Conservation (phyloP, 35 echinoderm and acorn worm genomes). For the Amphiura filiformis region DNA sequence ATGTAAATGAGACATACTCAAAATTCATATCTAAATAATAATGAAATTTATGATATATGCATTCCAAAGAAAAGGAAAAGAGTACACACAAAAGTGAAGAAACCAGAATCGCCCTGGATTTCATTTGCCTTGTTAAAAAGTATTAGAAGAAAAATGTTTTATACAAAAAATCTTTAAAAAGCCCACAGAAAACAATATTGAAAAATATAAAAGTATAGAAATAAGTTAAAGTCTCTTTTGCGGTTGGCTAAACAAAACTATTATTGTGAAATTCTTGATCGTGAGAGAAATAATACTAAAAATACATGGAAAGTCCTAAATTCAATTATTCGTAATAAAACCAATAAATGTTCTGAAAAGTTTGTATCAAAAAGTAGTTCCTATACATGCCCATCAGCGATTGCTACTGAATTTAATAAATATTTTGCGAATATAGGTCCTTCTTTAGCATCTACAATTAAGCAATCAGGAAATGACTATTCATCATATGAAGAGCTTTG, state of each 20-base stretch:
- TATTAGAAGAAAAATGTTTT: not conserved
- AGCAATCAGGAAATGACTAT: no score
- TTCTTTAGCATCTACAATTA: no score
- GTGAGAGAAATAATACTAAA: not conserved
- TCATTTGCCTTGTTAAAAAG: not conserved
- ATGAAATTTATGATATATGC: not conserved
- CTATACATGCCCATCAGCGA: no score
- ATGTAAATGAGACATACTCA: not conserved
- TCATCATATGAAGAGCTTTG: no score
- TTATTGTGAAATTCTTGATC: not conserved
- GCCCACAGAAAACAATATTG: not conserved
- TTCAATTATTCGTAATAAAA: not conserved
- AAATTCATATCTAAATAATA: not conserved
- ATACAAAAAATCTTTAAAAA: not conserved
- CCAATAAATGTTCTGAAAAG: not conserved
- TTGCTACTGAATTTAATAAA: no score
- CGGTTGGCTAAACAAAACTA: not conserved
- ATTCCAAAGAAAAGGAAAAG: not conserved
- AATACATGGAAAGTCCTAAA: constrained; percentile 9
- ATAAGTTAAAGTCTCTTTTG: not conserved
- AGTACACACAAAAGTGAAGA: not conserved
- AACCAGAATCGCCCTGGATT: not conserved
- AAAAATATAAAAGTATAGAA: constrained; percentile 3
- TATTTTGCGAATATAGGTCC: no score
- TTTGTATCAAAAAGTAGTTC: no score